A percentile compares a stretch with the other conserved stretches of the same genome.
These are phyloP conservation scores for Rhizoglyphus robini DNA, from an alignment of 1,140 invertebrate genomes.

Conservation along the genomic window DNA sequence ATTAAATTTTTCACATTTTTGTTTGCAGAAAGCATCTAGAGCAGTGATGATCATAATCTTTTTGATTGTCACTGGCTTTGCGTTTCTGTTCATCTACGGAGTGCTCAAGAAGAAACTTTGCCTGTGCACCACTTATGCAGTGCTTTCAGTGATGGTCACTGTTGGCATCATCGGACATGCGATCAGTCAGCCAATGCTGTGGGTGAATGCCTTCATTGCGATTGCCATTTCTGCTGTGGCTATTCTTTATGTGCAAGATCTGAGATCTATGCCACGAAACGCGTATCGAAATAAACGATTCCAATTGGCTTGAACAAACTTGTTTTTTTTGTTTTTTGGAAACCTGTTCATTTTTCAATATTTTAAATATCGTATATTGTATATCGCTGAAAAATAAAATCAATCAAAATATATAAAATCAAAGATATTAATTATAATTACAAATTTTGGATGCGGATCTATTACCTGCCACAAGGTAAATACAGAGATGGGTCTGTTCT, in stretches of 20 bases:
- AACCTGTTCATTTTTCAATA: too few relatives aligned
- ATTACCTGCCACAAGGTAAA: too few relatives aligned
- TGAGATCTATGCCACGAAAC: background rate
- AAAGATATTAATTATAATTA: too few relatives aligned
- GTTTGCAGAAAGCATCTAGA: background rate
- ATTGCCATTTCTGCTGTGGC: background rate
- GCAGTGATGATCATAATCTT: background rate
- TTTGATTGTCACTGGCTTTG: background rate
- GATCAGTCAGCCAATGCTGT: background rate
- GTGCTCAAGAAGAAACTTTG: background rate
- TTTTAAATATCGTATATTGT: too few relatives aligned
- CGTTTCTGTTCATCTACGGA: background rate
- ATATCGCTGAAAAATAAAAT: too few relatives aligned
- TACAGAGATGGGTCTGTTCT: too few relatives aligned
- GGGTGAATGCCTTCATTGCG: background rate
- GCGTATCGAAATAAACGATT: too few relatives aligned
- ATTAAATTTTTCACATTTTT: background rate
- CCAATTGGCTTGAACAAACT: too few relatives aligned
- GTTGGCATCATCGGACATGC: background rate
- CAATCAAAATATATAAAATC: too few relatives aligned
- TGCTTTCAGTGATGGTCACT: background rate
- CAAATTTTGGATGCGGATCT: too few relatives aligned
- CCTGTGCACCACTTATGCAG: background rate
- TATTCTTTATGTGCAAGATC: background rate
- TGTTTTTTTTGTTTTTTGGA: too few relatives aligned